phyloP scores from a whole-genome alignment of 2,888 invertebrate genomes.

The Temnothorax ravouxi region DNA sequence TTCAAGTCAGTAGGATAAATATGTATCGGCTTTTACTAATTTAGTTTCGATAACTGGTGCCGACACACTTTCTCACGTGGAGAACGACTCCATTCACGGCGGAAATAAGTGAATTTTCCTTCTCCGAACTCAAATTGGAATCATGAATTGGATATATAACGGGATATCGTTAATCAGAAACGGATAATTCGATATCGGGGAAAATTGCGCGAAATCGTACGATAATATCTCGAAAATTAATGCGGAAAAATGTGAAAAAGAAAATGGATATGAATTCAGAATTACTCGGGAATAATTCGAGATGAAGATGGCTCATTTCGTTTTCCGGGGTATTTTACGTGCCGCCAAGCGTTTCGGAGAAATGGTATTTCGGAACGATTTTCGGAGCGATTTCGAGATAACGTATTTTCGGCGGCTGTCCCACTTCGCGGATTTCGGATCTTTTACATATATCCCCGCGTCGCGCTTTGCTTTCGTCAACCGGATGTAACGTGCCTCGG shows the following conservation, averaged over 20 bases:
- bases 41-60: conserved; percentile 30
- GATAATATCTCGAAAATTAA: not conserved
- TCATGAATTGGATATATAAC: conserved; percentile 1
- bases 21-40: conserved; percentile 43
- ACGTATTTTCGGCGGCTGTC: conserved; percentile 40
- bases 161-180: not conserved
- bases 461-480: conserved; percentile 17
- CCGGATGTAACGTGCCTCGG: conserved; percentile 33
- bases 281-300: conserved; percentile 9
- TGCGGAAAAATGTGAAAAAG: not conserved
- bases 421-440: conserved; percentile 22
- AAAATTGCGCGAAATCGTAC: not conserved
- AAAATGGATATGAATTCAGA: not conserved
- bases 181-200: not conserved
- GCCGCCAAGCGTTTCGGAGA: conserved; percentile 5
- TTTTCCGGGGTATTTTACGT: not conserved
- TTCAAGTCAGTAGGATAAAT: conserved; percentile 37
- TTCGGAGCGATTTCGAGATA: conserved; percentile 16
- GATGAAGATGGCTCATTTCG: not conserved
- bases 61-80: conserved; percentile 5
- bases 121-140: not conserved
- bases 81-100: not conserved
- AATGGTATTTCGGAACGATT: conserved; percentile 4
- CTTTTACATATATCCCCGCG: not conserved
- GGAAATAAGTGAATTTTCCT: not conserved